Evolutionary conservation across 2,797 vertebrate genomes (phyloP).

Genomic region (Lacerta viridis): DNA sequence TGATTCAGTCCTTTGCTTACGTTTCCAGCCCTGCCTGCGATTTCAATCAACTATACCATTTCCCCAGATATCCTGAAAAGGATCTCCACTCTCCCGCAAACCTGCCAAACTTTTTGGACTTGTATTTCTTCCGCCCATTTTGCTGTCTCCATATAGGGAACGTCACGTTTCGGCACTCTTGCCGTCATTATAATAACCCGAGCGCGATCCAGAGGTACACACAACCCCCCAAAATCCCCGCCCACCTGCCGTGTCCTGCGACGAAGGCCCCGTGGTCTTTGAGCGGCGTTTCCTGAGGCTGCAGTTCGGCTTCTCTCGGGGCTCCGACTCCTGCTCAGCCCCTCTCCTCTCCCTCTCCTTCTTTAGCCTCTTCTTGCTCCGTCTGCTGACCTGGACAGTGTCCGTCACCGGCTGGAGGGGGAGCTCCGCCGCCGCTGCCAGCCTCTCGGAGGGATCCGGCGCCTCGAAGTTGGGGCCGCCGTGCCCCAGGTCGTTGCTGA

Average conservation of each 20-base stretch:
- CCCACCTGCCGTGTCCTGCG: slow-evolving; percentile 86
- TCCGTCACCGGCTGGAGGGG: slow-evolving; percentile 71
- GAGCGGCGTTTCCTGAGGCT: slow-evolving; percentile 77
- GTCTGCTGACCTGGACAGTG: slow-evolving; percentile 71
- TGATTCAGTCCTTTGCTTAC: no score
- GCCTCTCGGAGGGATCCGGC: slow-evolving; percentile 83
- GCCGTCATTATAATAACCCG: no score
- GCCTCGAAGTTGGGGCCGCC: slow-evolving; percentile 89
- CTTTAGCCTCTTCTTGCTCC: slow-evolving; percentile 93
- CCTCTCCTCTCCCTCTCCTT: slow-evolving; percentile 93
- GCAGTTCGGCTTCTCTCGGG: slow-evolving; percentile 75
- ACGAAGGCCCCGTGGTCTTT: slow-evolving; percentile 73
- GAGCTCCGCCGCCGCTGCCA: slow-evolving; percentile 69
- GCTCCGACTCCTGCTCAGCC: slow-evolving; percentile 70
- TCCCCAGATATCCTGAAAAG: no score
- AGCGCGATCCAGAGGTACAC: no score
- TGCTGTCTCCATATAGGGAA: no score
- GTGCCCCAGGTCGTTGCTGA: slow-evolving; percentile 92
- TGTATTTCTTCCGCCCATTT: accelerated
- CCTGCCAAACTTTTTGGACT: no score
- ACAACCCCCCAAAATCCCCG: no score
- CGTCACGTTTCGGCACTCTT: no score
- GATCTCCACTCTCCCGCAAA: no score
- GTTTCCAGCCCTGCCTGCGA: no score
- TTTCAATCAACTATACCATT: no score